phyloP scores from a whole-genome alignment of 1,140 invertebrate species.

The Campodea augens region DNA sequence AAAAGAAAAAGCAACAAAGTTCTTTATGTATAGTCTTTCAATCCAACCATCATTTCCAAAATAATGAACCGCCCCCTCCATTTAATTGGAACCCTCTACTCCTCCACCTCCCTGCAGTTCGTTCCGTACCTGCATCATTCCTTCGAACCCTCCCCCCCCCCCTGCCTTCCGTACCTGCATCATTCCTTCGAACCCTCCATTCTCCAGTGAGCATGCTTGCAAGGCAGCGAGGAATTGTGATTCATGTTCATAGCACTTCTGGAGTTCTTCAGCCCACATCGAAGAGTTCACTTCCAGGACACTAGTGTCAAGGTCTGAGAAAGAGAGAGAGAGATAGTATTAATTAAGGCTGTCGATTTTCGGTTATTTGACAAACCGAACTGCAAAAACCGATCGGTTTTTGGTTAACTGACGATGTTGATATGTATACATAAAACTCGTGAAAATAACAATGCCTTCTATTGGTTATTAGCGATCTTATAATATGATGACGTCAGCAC shows the following conservation, averaged over 20 bases:
- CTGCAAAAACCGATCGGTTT: too few relatives aligned
- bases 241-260: conserved; percentile 39
- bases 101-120: conserved; percentile 25
- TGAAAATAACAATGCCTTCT: too few relatives aligned
- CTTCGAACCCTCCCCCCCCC: conserved; percentile 24
- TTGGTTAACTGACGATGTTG: too few relatives aligned
- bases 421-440: conserved; percentile 1
- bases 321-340: too few relatives aligned
- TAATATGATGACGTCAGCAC: too few relatives aligned
- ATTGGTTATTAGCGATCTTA: too few relatives aligned
- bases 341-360: too few relatives aligned
- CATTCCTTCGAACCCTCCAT: conserved; percentile 23
- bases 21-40: neutral
- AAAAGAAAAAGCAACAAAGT: neutral
- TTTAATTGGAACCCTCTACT: conserved; percentile 7
- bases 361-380: too few relatives aligned
- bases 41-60: neutral
- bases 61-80: neutral
- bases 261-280: conserved; percentile 41
- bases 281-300: conserved; percentile 17
- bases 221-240: conserved; percentile 40
- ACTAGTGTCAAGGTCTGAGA: conserved; percentile 16
- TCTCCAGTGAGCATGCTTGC: conserved; percentile 30
- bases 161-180: conserved; percentile 24
- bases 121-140: conserved; percentile 24